Evolutionary conservation across 2,797 vertebrate species (phyloP).

Genomic region (Steatocranus sp.): DNA sequence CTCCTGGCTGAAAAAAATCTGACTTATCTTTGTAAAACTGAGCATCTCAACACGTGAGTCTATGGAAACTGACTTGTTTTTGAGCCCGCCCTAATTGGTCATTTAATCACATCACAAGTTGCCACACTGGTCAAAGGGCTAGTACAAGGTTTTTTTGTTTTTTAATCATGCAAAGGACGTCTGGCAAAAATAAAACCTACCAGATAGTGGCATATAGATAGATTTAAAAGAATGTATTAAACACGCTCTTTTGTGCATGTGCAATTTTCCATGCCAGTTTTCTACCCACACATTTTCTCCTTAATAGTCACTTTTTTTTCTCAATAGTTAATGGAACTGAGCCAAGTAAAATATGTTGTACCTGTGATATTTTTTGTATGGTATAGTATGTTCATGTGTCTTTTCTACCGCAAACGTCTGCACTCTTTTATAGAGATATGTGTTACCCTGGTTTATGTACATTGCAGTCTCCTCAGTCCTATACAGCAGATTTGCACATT

Average conservation of each 20-base stretch:
- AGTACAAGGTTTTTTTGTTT: accelerated
- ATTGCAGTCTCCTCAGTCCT: background rate
- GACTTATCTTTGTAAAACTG: background rate
- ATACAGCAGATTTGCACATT: background rate
- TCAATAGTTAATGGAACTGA: background rate
- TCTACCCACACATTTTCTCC: background rate
- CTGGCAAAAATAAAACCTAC: background rate
- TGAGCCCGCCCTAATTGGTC: background rate
- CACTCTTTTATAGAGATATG: background rate
- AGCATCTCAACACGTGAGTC: background rate
- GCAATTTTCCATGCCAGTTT: background rate
- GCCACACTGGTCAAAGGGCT: background rate
- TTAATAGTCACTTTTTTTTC: background rate
- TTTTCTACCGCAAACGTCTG: background rate
- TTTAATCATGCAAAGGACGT: background rate
- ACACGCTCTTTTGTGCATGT: background rate
- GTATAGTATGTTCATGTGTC: background rate
- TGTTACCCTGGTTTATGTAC: background rate
- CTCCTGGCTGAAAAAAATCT: background rate
- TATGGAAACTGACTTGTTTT: background rate
- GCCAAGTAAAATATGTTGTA: background rate
- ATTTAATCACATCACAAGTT: background rate
- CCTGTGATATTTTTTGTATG: background rate
- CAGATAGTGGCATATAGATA: background rate
- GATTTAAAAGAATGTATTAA: background rate